These are phyloP conservation scores for Clarias pachynema DNA, from an alignment of 2,797 vertebrate genomes.

Conservation along the genomic window DNA sequence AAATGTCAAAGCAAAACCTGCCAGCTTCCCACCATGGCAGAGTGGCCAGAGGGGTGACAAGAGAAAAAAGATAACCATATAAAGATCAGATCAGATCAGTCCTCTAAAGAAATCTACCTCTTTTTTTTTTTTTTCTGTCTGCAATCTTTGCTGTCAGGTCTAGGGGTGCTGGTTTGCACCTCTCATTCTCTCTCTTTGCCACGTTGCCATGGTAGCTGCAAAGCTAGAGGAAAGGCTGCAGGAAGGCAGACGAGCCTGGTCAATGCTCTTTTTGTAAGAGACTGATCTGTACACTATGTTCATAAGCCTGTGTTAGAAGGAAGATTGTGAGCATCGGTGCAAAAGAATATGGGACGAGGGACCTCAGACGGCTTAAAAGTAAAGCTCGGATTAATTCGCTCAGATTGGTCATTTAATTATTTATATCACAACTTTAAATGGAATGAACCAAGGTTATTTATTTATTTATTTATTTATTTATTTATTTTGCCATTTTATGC, in stretches of 20 bases:
- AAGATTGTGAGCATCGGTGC: conserved; percentile 33
- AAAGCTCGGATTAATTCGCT: conserved; percentile 52
- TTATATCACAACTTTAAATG: neutral
- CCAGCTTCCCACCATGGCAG: conserved; percentile 11
- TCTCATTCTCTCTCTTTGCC: conserved; percentile 35
- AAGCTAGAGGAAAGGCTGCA: conserved; percentile 46
- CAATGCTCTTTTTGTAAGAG: conserved; percentile 53
- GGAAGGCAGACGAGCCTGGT: conserved; percentile 57
- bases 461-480: neutral
- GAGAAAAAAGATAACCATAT: conserved; percentile 30
- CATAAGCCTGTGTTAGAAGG: conserved; percentile 17
- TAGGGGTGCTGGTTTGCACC: conserved; percentile 40
- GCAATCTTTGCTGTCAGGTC: conserved; percentile 23
- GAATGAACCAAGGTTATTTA: neutral
- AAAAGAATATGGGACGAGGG: conserved; percentile 20
- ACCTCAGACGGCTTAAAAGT: conserved; percentile 7
- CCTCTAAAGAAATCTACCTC: conserved; percentile 33
- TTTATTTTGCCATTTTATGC: neutral
- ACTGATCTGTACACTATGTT: conserved; percentile 42
- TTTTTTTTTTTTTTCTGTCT: conserved; percentile 16
- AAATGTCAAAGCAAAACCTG: conserved; percentile 42
- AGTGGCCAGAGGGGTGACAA: conserved; percentile 26
- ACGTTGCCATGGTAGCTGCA: conserved; percentile 59
- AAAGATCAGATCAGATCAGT: conserved; percentile 42
- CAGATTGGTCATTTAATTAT: conserved; percentile 13